These are phyloP conservation scores for Neoitamus cyanurus DNA, from an alignment of 2,888 invertebrate genomes.

Conservation along the genomic window DNA sequence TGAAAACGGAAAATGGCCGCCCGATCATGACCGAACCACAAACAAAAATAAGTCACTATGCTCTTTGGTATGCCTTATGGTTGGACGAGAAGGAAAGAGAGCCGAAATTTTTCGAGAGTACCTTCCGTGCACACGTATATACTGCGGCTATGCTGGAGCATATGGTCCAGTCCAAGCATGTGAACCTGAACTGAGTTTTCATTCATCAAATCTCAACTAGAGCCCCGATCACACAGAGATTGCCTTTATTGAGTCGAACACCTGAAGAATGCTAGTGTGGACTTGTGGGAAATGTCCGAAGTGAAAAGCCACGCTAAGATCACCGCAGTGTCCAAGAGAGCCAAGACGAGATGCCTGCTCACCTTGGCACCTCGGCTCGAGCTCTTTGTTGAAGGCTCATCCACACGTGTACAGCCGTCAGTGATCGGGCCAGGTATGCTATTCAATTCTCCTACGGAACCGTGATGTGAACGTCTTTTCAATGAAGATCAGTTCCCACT, in stretches of 20 bases:
- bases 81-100: slow-evolving; percentile 25
- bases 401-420: background rate
- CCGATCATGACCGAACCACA: slow-evolving; percentile 47
- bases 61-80: slow-evolving; percentile 15
- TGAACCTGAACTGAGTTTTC: slow-evolving; percentile 6
- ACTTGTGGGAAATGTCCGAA: background rate
- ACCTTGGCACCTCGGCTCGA: background rate
- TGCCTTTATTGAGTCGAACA: background rate
- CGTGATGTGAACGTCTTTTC: background rate
- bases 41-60: slow-evolving; percentile 45
- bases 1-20: slow-evolving; percentile 48
- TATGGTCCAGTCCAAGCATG: background rate
- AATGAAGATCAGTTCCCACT: slow-evolving; percentile 3
- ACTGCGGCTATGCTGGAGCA: background rate
- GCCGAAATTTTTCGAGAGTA: slow-evolving; percentile 24
- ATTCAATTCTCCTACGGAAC: background rate
- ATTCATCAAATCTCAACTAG: slow-evolving; percentile 11
- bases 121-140: background rate
- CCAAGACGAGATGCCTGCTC: background rate
- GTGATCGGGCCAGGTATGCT: background rate
- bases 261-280: background rate
- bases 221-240: background rate
- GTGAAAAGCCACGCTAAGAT: background rate
- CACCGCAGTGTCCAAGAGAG: background rate
- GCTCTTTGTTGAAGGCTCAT: slow-evolving; percentile 11